Conservation (phyloP, 2,113 vertebrate genomes). For the Sebastes schlegelii region DNA sequence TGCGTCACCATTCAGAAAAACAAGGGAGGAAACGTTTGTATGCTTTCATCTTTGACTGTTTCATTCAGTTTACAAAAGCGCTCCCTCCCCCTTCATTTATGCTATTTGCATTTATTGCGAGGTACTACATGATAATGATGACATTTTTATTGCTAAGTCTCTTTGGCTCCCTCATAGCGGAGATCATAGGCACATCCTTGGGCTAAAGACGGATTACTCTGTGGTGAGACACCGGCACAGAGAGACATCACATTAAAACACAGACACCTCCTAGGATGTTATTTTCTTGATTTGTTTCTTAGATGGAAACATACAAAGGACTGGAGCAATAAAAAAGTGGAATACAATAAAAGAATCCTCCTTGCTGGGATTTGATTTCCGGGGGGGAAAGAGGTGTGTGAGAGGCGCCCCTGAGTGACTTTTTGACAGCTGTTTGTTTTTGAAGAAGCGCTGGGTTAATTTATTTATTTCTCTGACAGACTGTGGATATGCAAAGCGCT, state of each 20-base stretch:
- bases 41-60: conserved; percentile 55
- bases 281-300: conserved; percentile 73
- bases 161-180: conserved; percentile 63
- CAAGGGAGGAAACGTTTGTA: conserved; percentile 37
- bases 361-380: conserved; percentile 63
- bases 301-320: conserved; percentile 65
- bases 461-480: conserved; percentile 77
- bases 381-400: conserved; percentile 2
- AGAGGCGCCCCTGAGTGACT: conserved; percentile 71
- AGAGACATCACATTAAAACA: conserved; percentile 66
- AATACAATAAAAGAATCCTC: conserved; percentile 55
- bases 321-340: conserved; percentile 43
- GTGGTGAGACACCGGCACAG: conserved; percentile 55
- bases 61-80: conserved; percentile 56
- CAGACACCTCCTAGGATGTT: conserved; percentile 59
- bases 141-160: conserved; percentile 69
- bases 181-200: conserved; percentile 67
- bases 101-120: conserved; percentile 69
- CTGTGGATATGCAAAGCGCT: conserved; percentile 67
- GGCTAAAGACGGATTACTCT: conserved; percentile 68
- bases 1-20: conserved; percentile 26
- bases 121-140: conserved; percentile 67
- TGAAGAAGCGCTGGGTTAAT: conserved; percentile 62
- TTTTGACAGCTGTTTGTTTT: conserved; percentile 81
- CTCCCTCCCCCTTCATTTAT: conserved; percentile 63